Conservation (phyloP, 2,113 vertebrate species). For the Sinocyclocheilus rhinocerous region DNA sequence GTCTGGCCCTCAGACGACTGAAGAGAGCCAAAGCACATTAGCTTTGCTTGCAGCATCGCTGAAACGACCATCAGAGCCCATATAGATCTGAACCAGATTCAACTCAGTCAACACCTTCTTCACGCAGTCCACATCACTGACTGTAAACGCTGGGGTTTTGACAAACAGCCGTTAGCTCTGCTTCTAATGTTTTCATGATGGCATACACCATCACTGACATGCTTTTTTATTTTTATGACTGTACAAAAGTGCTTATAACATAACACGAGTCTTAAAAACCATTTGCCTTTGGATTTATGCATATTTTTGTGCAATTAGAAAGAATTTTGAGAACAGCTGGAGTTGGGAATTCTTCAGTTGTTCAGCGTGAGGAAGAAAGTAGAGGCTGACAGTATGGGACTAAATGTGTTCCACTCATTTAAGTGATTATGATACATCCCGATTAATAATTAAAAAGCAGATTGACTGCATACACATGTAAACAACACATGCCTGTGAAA, state of each 20-base stretch:
- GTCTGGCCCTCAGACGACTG: background rate
- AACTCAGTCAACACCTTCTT: background rate
- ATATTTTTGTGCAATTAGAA: background rate
- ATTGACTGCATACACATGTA: background rate
- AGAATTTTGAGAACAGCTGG: background rate
- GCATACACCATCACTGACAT: background rate
- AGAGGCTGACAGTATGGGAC: background rate
- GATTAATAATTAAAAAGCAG: background rate
- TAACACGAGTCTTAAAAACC: background rate
- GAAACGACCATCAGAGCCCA: background rate
- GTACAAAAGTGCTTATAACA: background rate
- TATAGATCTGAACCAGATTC: background rate
- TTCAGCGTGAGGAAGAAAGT: background rate
- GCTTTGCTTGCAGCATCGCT: background rate
- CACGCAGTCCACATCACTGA: background rate
- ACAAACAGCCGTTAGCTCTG: background rate
- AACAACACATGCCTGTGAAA: background rate
- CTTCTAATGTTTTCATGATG: background rate
- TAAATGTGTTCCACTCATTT: background rate
- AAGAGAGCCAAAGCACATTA: background rate
- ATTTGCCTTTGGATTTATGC: background rate
- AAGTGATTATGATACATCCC: background rate
- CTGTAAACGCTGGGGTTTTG: background rate
- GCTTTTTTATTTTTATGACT: background rate
- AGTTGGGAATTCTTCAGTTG: background rate